Conservation (phyloP, 2,113 vertebrate genomes). For the Ammodytes dubius region DNA sequence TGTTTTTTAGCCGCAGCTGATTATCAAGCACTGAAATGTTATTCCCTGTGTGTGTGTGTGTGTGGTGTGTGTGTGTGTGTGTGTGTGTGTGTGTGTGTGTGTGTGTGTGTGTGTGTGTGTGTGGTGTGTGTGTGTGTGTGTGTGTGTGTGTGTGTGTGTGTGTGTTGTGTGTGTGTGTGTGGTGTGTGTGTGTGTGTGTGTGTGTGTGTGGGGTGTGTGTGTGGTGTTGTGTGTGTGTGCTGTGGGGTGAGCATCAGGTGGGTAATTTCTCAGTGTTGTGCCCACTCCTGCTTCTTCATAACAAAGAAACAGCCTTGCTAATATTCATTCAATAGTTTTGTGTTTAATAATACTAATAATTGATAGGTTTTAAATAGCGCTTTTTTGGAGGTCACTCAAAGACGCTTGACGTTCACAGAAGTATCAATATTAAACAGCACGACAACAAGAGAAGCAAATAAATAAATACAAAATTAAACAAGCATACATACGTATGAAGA, state of each 20-base stretch:
- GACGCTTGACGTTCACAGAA: not conserved
- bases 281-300: constrained; percentile 27
- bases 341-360: not conserved
- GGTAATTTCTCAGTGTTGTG: constrained; percentile 33
- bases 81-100: not conserved
- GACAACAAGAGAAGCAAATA: constrained; percentile 6
- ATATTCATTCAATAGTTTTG: constrained; percentile 28
- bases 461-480: not conserved
- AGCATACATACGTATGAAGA: not conserved
- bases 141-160: not conserved
- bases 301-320: constrained; percentile 44
- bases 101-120: not conserved
- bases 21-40: constrained; percentile 52
- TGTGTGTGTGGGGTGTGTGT: not conserved
- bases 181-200: not conserved
- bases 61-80: constrained; percentile 15
- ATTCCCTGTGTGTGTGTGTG: constrained; percentile 9
- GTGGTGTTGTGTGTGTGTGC: not conserved
- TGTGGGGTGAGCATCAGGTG: constrained; percentile 48
- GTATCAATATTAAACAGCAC: constrained; percentile 11
- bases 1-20: constrained; percentile 44
- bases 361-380: no score
- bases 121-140: not conserved
- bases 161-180: not conserved
- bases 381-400: no score